Evolutionary conservation across 2,888 invertebrate genomes (phyloP).

Genomic region (Tiphia femorata): DNA sequence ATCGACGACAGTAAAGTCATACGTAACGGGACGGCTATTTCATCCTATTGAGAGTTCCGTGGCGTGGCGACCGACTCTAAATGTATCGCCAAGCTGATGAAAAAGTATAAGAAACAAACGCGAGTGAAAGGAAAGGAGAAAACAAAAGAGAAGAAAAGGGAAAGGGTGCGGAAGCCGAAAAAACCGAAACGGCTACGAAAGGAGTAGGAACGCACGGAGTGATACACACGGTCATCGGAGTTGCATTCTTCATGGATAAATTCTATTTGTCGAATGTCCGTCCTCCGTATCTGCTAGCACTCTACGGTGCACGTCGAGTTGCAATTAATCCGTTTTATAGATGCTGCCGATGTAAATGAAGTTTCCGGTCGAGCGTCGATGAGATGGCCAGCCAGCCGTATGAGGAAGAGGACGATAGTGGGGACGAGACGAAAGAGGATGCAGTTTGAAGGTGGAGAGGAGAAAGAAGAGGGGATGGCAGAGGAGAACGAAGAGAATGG

Average conservation of each 20-base stretch:
- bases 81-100: too few relatives aligned
- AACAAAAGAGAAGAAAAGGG: too few relatives aligned
- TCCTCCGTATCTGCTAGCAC: conserved; percentile 21
- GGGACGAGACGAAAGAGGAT: too few relatives aligned
- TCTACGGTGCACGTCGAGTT: conserved; percentile 27
- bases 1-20: too few relatives aligned
- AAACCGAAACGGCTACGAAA: not conserved
- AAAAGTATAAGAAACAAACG: too few relatives aligned
- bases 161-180: not conserved
- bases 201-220: not conserved
- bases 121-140: not conserved
- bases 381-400: not conserved
- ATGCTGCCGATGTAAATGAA: conserved; percentile 48
- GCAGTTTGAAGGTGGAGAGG: too few relatives aligned
- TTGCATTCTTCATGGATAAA: conserved; percentile 23
- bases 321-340: conserved; percentile 56
- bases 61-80: too few relatives aligned
- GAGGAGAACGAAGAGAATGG: too few relatives aligned
- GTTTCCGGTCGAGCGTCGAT: conserved; percentile 32
- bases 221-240: not conserved
- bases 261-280: conserved; percentile 31
- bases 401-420: not conserved
- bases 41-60: too few relatives aligned
- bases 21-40: too few relatives aligned
- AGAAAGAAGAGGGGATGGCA: too few relatives aligned